Conservation (phyloP, 2,113 vertebrate species). For the Lagopus leucura region DNA sequence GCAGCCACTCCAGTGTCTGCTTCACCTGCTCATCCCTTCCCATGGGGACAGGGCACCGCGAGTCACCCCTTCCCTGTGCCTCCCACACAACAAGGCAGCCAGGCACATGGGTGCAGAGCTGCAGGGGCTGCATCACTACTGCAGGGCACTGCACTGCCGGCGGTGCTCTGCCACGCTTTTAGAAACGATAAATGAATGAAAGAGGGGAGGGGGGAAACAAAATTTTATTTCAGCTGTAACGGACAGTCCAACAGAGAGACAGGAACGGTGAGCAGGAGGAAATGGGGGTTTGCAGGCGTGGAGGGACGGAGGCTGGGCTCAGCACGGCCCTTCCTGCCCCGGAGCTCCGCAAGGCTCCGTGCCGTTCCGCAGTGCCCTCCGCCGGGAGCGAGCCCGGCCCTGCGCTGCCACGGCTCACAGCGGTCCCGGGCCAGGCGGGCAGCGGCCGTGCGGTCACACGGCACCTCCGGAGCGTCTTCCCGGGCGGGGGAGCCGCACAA, state of each 20-base stretch:
- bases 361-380: background rate
- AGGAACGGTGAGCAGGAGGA: background rate
- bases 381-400: too few relatives aligned
- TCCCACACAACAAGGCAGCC: background rate
- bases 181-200: too few relatives aligned
- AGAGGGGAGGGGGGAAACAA: too few relatives aligned
- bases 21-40: background rate
- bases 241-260: background rate
- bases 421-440: too few relatives aligned
- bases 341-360: background rate
- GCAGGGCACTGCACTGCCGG: rapidly evolving
- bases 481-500: too few relatives aligned
- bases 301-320: background rate
- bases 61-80: background rate
- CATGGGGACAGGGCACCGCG: background rate
- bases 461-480: too few relatives aligned
- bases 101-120: background rate
- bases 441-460: too few relatives aligned
- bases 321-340: background rate
- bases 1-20: background rate
- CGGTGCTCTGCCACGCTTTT: background rate
- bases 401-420: too few relatives aligned
- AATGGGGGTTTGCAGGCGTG: background rate
- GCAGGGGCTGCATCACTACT: rapidly evolving
- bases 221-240: conserved; percentile 44